Conservation (phyloP, 2,797 vertebrate species). For the Gallinago stenura region DNA sequence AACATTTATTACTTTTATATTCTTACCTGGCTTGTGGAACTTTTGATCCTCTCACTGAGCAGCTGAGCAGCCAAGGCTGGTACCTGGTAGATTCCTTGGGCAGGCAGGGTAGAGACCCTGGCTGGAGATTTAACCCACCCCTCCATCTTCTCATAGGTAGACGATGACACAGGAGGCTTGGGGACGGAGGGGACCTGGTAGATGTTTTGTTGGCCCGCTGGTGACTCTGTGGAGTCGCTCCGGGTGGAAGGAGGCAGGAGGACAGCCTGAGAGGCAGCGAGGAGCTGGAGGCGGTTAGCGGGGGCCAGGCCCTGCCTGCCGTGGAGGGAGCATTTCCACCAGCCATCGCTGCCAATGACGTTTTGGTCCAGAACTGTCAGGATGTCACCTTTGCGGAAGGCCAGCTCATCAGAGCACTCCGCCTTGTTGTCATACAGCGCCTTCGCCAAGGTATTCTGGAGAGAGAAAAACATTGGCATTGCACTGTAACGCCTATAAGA, state of each 20-base stretch:
- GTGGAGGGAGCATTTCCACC: conserved; percentile 92
- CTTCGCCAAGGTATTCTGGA: conserved; percentile 88
- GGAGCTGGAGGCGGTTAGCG: conserved; percentile 89
- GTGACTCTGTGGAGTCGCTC: neutral
- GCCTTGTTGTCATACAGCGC: conserved; percentile 95
- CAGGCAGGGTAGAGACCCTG: neutral
- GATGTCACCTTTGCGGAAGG: conserved; percentile 91
- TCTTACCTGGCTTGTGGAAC: conserved; percentile 78
- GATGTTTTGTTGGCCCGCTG: conserved; percentile 57
- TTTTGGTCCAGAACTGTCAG: conserved; percentile 86
- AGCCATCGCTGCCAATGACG: conserved; percentile 85
- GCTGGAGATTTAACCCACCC: conserved; percentile 79
- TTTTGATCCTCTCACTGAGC: conserved; percentile 69
- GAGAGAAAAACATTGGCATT: neutral
- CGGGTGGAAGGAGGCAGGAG: neutral
- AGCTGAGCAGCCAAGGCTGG: conserved; percentile 61
- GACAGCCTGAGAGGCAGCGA: conserved; percentile 54
- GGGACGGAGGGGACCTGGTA: conserved; percentile 83
- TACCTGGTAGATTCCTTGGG: conserved; percentile 63
- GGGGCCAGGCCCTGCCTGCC: conserved; percentile 92
- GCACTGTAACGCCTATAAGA: neutral
- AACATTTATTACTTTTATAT: neutral
- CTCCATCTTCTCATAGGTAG: conserved; percentile 86
- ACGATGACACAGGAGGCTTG: neutral
- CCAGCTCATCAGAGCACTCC: conserved; percentile 91